Conservation (phyloP, 2,888 invertebrate genomes). For the Altica lythri region DNA sequence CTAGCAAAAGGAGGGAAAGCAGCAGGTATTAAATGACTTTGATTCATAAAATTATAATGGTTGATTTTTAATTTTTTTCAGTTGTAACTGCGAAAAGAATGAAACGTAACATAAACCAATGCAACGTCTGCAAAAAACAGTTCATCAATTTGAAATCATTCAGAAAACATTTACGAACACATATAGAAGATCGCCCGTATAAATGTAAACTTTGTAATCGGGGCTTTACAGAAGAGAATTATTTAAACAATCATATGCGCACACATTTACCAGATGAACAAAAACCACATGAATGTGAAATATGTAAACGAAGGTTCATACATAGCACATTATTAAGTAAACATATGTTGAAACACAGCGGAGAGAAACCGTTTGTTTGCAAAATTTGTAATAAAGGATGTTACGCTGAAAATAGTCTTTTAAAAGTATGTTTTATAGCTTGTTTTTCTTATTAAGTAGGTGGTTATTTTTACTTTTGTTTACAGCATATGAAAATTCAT, state of each 20-base stretch:
- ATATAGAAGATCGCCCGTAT: constrained; percentile 57
- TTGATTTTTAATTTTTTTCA: too few relatives aligned
- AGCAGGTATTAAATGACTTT: constrained; percentile 39
- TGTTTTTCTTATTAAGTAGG: too few relatives aligned
- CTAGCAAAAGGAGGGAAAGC: constrained; percentile 47
- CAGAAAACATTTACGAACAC: constrained; percentile 57
- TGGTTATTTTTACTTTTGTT: too few relatives aligned
- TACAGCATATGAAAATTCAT: constrained; percentile 59
- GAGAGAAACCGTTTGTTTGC: constrained; percentile 59
- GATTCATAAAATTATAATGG: background rate
- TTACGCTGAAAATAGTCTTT: constrained; percentile 57
- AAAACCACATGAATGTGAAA: constrained; percentile 58
- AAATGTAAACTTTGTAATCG: constrained; percentile 56
- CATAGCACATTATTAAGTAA: constrained; percentile 57
- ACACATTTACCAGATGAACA: constrained; percentile 54
- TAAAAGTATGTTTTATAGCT: too few relatives aligned
- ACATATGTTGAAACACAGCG: constrained; percentile 58
- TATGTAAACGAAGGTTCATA: constrained; percentile 58
- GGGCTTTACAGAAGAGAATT: constrained; percentile 57
- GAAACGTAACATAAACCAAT: constrained; percentile 53
- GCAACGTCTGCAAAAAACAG: constrained; percentile 57
- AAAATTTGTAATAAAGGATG: constrained; percentile 55
- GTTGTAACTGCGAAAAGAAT: constrained; percentile 47
- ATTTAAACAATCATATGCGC: constrained; percentile 57
- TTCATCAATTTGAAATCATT: constrained; percentile 58